Evolutionary conservation across 2,797 vertebrate species (phyloP).

Genomic region (Erpetoichthys calabaricus): DNA sequence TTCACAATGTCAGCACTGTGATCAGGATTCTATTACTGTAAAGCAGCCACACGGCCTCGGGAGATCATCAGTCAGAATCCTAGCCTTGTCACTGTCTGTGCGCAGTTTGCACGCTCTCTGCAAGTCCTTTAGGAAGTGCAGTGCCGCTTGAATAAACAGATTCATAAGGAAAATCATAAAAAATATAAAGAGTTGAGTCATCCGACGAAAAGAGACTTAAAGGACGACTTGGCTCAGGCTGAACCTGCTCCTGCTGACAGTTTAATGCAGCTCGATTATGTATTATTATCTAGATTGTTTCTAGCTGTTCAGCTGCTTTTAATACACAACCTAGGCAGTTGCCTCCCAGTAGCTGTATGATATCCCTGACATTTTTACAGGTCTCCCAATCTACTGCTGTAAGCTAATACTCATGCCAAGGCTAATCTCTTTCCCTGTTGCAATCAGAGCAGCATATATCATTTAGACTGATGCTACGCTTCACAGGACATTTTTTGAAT

Average conservation of each 20-base stretch:
- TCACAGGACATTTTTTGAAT: slow-evolving; percentile 3
- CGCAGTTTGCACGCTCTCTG: no score
- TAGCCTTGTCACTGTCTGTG: no score
- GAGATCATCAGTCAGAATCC: no score
- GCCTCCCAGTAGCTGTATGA: slow-evolving; percentile 3
- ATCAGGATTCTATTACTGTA: no score
- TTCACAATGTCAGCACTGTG: no score
- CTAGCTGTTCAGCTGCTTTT: no score
- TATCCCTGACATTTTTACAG: slow-evolving; percentile 3
- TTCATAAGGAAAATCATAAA: no score
- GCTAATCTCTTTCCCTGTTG: slow-evolving; percentile 6
- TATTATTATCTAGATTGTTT: no score
- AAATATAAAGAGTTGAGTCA: no score
- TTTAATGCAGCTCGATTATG: background rate
- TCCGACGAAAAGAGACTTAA: background rate
- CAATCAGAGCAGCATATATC: slow-evolving; percentile 1
- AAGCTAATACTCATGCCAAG: background rate
- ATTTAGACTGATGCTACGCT: slow-evolving; percentile 1
- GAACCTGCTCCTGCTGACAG: background rate
- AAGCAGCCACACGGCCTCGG: no score
- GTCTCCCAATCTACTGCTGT: background rate
- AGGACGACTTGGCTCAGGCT: background rate
- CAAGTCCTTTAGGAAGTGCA: no score
- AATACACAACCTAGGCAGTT: slow-evolving; percentile 1
- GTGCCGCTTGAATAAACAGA: no score